Evolutionary conservation across 2,888 invertebrate species (phyloP).

Genomic region (Choreutis nemorana): DNA sequence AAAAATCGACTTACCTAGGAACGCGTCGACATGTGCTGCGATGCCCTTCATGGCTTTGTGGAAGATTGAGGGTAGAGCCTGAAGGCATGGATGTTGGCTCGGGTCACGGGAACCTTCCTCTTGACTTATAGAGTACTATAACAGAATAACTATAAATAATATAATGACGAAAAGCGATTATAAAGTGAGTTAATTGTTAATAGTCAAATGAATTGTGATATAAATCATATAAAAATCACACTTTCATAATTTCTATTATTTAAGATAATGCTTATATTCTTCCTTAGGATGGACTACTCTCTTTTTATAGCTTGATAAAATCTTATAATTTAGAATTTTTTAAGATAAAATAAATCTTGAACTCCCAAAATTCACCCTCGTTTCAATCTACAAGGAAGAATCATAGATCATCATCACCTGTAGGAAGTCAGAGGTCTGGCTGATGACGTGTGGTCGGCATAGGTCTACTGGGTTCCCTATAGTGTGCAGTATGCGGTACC

Average conservation of each 20-base stretch:
- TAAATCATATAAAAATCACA: no score
- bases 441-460: slow-evolving; percentile 82
- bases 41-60: slow-evolving; percentile 93
- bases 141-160: slow-evolving; percentile 69
- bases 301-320: no score
- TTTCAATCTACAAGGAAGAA: no score
- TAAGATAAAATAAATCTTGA: no score
- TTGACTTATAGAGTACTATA: slow-evolving; percentile 82
- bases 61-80: slow-evolving; percentile 87
- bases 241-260: no score
- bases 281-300: no score
- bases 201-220: no score
- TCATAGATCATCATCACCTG: no score
- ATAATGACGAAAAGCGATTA: slow-evolving; percentile 53
- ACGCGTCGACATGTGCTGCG: slow-evolving; percentile 93
- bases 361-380: no score
- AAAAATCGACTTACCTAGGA: slow-evolving; percentile 89
- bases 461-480: slow-evolving; percentile 95
- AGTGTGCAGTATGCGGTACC: slow-evolving; percentile 94
- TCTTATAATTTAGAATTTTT: no score
- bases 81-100: slow-evolving; percentile 88
- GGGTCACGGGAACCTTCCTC: slow-evolving; percentile 83
- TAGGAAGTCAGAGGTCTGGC: slow-evolving; percentile 70
- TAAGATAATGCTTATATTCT: no score
- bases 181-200: no score